Evolutionary conservation across 2,888 invertebrate species (phyloP).

Genomic region (Ganaspis brasiliensis): DNA sequence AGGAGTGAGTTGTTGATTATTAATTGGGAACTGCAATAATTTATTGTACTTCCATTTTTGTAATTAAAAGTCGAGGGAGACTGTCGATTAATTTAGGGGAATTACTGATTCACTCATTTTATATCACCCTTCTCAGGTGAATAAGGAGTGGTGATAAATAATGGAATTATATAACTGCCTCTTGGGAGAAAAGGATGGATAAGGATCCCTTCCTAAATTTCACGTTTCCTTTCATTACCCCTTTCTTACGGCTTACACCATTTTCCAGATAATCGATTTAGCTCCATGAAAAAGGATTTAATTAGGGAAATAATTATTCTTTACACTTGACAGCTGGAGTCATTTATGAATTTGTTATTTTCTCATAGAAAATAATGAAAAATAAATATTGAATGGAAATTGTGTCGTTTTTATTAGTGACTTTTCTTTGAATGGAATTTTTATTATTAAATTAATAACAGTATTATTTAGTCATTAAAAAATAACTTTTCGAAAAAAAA

Average conservation of each 20-base stretch:
- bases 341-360: background rate
- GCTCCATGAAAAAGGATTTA: background rate
- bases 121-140: slow-evolving; percentile 54
- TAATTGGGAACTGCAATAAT: background rate
- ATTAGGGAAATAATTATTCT: slow-evolving; percentile 1
- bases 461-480: too few relatives aligned
- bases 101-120: slow-evolving; percentile 66
- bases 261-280: slow-evolving; percentile 2
- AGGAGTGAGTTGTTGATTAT: background rate
- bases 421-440: too few relatives aligned
- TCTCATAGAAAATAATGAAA: background rate
- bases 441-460: too few relatives aligned
- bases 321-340: background rate
- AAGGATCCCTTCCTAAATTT: slow-evolving; percentile 64
- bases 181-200: slow-evolving; percentile 60
- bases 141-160: slow-evolving; percentile 73
- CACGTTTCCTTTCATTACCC: slow-evolving; percentile 14
- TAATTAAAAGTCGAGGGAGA: slow-evolving; percentile 3
- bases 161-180: slow-evolving; percentile 73
- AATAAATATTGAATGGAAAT: too few relatives aligned
- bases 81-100: slow-evolving; percentile 72
- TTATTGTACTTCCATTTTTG: background rate
- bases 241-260: background rate
- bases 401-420: too few relatives aligned
- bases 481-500: too few relatives aligned